phyloP scores from a whole-genome alignment of 2,797 vertebrate species.

The Leuciscus waleckii region DNA sequence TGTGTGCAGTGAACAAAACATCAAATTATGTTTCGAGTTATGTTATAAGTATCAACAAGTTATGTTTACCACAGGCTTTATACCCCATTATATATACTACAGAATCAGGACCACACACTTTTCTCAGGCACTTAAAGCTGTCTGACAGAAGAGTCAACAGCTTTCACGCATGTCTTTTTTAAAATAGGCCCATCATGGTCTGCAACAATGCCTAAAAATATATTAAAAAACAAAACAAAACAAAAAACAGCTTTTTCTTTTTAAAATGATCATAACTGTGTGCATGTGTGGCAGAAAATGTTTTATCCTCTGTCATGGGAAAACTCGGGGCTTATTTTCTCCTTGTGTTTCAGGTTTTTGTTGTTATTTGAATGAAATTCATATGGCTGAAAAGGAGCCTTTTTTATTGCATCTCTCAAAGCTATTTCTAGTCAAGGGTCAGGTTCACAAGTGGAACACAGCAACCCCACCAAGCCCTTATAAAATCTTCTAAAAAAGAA shows the following conservation, averaged over 20 bases:
- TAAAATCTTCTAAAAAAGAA: neutral
- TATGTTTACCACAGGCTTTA: neutral
- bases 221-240: neutral
- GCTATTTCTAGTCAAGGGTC: slow-evolving; percentile 40
- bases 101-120: neutral
- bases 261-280: slow-evolving; percentile 28
- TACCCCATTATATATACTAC: neutral
- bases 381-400: slow-evolving; percentile 53
- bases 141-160: neutral
- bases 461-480: slow-evolving; percentile 26
- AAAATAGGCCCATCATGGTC: neutral
- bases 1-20: neutral
- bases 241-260: neutral
- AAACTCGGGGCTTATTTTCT: slow-evolving; percentile 40
- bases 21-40: no score
- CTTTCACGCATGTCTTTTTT: neutral
- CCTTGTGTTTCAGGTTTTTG: slow-evolving; percentile 52
- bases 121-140: neutral
- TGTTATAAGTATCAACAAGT: no score
- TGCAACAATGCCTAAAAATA: slow-evolving; percentile 4
- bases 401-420: slow-evolving; percentile 34
- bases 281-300: slow-evolving; percentile 31
- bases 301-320: slow-evolving; percentile 35
- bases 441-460: slow-evolving; percentile 45
- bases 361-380: slow-evolving; percentile 57